Base-by-base conservation (phyloP, 2,113 vertebrate genomes). In the Corythaeola cristata region DNA sequence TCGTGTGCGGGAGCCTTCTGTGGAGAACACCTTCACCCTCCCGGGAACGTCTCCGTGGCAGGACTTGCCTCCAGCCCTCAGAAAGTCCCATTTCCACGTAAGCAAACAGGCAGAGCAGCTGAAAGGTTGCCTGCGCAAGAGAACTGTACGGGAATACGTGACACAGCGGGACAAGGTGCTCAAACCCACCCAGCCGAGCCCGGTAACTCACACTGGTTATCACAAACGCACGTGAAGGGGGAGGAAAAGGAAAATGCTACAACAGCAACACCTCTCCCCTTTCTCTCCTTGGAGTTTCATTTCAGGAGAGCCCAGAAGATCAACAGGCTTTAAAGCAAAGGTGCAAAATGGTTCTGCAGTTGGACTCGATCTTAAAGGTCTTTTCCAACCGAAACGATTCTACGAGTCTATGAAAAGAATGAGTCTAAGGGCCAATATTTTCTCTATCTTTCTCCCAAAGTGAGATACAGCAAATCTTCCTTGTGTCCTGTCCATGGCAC, bases 81-180 rank as follows among this genome's bases (percentile, higher is more conserved):
- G 27, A 30, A 72, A 69, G 32, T 5, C 39, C 73, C 30, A 9
- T 18, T 32, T 9, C 79, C 72, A 35, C 4, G 0, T 9, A n/a
- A 15, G 58, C 56, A 19, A 47, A 50, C 14, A 12, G 35, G 33
- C 39, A 33, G 16, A n/a, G 58, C 24, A 10, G 64, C 23, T 6
- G 37, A 15, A 4, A 20, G n/a, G 27, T 39, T 16, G 18, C 4
- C 37, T 5, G 21, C 12, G 39, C 55, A 3, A n/a, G n/a, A 45
- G 39, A 23, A 39, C 28, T 2, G 5, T 14, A 13, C n/a, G n/a
- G 50, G 20, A 64, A 23, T 2, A n/a, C 28, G 49, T 3, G 1
- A 10, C 33, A 8, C 50, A 4, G 41, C 3, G 28, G 37, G 63
- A 69, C 12, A 2, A 49, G 30, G 35, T 0, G 3, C 5, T 13